Percentiles rank a stretch among this genome's conserved stretches.
phyloP scores from a whole-genome alignment of 1,140 invertebrate genomes.

The Heliothis virescens region DNA sequence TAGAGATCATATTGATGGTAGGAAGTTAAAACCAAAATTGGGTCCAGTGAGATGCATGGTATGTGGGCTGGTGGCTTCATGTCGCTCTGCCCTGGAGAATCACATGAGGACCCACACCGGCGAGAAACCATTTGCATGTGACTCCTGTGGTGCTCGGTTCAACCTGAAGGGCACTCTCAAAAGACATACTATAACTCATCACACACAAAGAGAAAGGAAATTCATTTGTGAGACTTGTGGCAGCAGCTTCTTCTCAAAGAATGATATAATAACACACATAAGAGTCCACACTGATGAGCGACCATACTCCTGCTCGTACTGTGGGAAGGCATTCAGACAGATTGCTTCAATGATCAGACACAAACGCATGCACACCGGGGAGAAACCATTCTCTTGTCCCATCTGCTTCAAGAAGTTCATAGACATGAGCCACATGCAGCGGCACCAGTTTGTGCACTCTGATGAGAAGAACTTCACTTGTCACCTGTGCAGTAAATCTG shows the following conservation, averaged over 20 bases:
- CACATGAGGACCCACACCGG: constrained; percentile 93
- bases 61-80: constrained; percentile 54
- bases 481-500: constrained; percentile 66
- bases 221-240: constrained; percentile 82
- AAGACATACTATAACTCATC: constrained; percentile 84
- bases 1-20: constrained; percentile 6
- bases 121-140: constrained; percentile 92
- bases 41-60: constrained; percentile 48
- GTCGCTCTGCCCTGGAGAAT: constrained; percentile 88
- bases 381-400: constrained; percentile 75
- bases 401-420: constrained; percentile 79
- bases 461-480: constrained; percentile 70
- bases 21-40: constrained; percentile 40
- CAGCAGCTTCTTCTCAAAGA: constrained; percentile 79
- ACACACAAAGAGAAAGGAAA: constrained; percentile 72
- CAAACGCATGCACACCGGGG: constrained; percentile 75
- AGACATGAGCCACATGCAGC: constrained; percentile 72
- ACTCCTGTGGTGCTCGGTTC: constrained; percentile 87
- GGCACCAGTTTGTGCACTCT: constrained; percentile 85
- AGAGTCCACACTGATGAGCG: constrained; percentile 76
- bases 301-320: constrained; percentile 87
- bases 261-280: constrained; percentile 80
- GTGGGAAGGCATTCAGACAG: constrained; percentile 79
- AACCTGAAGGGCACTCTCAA: constrained; percentile 84
- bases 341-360: constrained; percentile 76